Evolutionary conservation across 2,113 vertebrate genomes (phyloP), one percentile per base, ranked within the genome.

Genomic region (Lichenostomus cassidix): DNA sequence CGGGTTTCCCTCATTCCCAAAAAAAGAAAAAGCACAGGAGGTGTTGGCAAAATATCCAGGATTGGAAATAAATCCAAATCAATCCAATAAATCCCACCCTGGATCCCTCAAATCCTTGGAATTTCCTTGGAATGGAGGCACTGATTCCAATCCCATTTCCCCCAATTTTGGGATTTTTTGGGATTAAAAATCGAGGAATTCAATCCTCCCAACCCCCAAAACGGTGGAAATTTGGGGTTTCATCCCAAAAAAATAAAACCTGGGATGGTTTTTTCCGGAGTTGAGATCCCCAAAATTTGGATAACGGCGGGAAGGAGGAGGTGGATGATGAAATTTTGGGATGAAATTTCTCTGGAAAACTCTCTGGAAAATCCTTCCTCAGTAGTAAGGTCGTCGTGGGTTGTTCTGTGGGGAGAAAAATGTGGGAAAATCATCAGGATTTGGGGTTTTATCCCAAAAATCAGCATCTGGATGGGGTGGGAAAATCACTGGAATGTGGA

Each of bases 381-480:
- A 99, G 98, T 99, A 99, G 98, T 99, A 99, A n/a, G 99, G 99
- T 96, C 99, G 98, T 15, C 99, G 97, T 9, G 99, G 99, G 95
- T 99, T 99, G 97, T 99, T 99, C 99, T 99, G 98, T 8, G 37
- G 83, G 23, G 60, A n/a, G 25, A n/a, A 17, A 41, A 21, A 47
- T 11, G 31, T 1, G n/a, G 69, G 42, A 68, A 81, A 71, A 64
- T 24, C n/a, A 49, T 87, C 70, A 50, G 18, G 56, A 83, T 39
- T 35, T 47, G 25, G 19, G 17, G 47, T 47, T 28, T 39, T 39
- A 39, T 39, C 39, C 39, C 39, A 39, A 39, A 39, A 39, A 39
- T 39, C 10, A 39, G 39, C 11, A 39, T 11, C 11, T 39, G 39
- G 9, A 39, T 39, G 39, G 39, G 39, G 28, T 17, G 47, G 33